Evolutionary conservation across 2,888 invertebrate genomes (phyloP).

Genomic region (Megamerina dolium): DNA sequence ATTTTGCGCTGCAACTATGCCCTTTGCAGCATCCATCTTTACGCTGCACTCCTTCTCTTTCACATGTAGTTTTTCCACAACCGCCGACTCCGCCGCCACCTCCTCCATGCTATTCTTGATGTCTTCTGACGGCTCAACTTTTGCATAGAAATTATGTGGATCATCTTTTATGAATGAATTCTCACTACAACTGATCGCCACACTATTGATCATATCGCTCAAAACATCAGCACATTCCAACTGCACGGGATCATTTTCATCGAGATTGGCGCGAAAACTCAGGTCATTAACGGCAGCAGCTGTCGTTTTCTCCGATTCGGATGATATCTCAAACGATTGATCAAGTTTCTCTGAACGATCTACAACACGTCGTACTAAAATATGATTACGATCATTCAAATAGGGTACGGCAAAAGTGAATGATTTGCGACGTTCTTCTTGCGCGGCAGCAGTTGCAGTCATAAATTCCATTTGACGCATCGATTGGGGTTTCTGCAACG

Average conservation of each 20-base stretch:
- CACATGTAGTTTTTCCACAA: neutral
- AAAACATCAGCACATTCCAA: constrained; percentile 49
- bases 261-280: constrained; percentile 30
- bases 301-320: constrained; percentile 14
- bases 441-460: constrained; percentile 25
- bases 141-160: constrained; percentile 24
- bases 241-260: constrained; percentile 19
- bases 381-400: constrained; percentile 53
- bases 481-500: constrained; percentile 27
- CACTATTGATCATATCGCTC: constrained; percentile 55
- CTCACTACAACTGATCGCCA: constrained; percentile 57
- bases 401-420: constrained; percentile 57
- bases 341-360: constrained; percentile 43
- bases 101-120: constrained; percentile 2
- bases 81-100: neutral
- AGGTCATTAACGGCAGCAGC: constrained; percentile 27
- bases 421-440: constrained; percentile 27
- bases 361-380: constrained; percentile 52
- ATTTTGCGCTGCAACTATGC: constrained; percentile 9
- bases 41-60: neutral
- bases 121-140: neutral
- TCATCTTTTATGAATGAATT: constrained; percentile 48
- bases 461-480: constrained; percentile 23
- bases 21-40: neutral
- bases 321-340: constrained; percentile 27